Conservation (phyloP, 2,113 vertebrate species). For the Naja naja region DNA sequence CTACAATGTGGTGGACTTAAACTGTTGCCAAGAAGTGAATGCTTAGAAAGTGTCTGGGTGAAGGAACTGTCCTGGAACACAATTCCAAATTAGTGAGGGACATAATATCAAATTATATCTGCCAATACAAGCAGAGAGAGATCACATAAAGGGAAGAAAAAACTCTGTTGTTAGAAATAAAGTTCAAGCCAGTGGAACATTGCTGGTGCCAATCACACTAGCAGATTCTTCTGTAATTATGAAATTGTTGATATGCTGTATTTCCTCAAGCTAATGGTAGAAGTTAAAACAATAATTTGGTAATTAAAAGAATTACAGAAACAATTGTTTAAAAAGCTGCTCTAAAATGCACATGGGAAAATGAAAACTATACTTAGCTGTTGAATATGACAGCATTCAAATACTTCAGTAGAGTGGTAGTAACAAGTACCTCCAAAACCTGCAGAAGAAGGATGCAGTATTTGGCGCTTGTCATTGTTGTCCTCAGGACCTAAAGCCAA, state of each 20-base stretch:
- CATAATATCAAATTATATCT: neutral
- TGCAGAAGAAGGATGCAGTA: neutral
- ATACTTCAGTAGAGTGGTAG: neutral
- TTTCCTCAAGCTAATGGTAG: neutral
- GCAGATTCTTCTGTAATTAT: neutral
- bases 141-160: neutral
- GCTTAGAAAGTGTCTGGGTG: neutral
- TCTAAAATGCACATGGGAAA: neutral
- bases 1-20: neutral
- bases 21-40: neutral
- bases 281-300: neutral
- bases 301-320: neutral
- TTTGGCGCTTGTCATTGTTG: neutral
- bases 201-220: neutral
- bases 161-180: neutral
- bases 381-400: neutral
- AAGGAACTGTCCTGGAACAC: neutral
- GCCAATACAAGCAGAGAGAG: neutral
- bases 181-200: neutral
- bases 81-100: slow-evolving; percentile 10
- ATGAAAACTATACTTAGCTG: neutral
- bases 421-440: no score
- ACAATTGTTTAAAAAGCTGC: neutral
- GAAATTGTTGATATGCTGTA: neutral
- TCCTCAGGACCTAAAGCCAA: neutral